Evolutionary conservation across 2,888 invertebrate species (phyloP).

Genomic region (Chromoteleia sp.): DNA sequence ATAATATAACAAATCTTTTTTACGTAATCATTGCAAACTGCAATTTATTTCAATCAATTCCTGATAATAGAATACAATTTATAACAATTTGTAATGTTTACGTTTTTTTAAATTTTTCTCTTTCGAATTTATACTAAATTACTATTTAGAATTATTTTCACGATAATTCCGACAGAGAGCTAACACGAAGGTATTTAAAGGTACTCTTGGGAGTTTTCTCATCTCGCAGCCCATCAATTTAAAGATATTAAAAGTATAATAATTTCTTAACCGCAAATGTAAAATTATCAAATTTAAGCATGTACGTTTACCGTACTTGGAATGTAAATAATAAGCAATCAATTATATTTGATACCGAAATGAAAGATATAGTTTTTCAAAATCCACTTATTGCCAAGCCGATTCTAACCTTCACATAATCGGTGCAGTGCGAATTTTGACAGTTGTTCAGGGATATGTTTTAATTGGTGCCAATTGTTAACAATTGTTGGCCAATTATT

Average conservation of each 20-base stretch:
- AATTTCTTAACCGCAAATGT: background rate
- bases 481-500: background rate
- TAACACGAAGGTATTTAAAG: constrained; percentile 2
- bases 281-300: background rate
- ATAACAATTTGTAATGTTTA: no score
- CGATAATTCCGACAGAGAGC: background rate
- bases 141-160: no score
- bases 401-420: background rate
- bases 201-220: background rate
- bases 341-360: background rate
- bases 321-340: background rate
- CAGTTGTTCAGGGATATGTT: background rate
- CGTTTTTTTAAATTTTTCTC: no score
- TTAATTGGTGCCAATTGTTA: background rate
- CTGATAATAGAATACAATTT: no score
- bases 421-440: background rate
- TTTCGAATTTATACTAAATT: no score
- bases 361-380: background rate
- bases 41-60: no score
- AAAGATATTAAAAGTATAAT: constrained; percentile 1
- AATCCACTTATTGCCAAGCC: background rate
- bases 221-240: constrained; percentile 3
- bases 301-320: background rate
- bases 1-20: no score
- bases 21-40: no score